Conservation (phyloP, 2,797 vertebrate genomes). For the Dryobates pubescens region DNA sequence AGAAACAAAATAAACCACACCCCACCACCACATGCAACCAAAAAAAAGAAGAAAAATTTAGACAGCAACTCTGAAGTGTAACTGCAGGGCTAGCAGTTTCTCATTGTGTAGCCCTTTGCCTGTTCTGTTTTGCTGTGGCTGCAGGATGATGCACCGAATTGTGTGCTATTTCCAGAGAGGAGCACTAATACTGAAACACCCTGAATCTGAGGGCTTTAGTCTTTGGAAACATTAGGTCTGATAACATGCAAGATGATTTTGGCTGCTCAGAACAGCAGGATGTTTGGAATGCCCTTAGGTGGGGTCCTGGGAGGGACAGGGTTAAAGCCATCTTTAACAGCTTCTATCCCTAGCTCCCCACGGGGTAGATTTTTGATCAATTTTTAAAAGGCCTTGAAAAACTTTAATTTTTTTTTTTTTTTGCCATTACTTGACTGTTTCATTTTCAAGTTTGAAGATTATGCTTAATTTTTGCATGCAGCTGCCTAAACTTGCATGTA, state of each 20-base stretch:
- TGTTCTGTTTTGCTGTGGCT: not conserved
- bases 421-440: not conserved
- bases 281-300: not conserved
- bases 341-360: not conserved
- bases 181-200: not conserved
- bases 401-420: not conserved
- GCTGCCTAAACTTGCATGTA: not conserved
- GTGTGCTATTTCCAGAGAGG: not conserved
- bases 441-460: not conserved
- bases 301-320: not conserved
- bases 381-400: not conserved
- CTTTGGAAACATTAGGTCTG: not conserved
- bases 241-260: not conserved
- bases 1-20: no score
- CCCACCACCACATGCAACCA: no score
- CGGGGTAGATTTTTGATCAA: not conserved
- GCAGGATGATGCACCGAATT: not conserved
- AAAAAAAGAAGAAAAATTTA: not conserved
- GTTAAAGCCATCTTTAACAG: not conserved
- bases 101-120: not conserved
- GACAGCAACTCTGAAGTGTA: not conserved
- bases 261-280: not conserved
- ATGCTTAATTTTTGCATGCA: not conserved
- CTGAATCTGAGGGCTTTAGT: rapidly evolving
- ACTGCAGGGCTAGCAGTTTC: not conserved